phyloP scores from a whole-genome alignment of 2,888 invertebrate genomes.

The Pollenia amentaria region DNA sequence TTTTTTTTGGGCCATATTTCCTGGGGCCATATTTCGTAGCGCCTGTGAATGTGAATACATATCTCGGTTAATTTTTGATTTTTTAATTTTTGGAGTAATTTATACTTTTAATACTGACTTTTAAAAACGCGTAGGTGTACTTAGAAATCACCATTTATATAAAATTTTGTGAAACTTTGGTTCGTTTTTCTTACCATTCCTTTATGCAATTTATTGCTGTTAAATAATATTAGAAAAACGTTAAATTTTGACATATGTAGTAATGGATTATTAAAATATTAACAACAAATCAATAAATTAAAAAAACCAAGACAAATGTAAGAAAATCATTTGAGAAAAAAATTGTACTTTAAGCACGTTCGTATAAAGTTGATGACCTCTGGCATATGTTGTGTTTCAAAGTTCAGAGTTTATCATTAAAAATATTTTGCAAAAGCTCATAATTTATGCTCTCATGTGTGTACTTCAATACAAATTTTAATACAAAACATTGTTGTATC shows the following conservation, averaged over 20 bases:
- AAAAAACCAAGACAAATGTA: neutral
- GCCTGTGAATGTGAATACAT: no score
- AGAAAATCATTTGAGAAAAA: neutral
- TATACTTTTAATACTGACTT: no score
- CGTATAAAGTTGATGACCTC: slow-evolving; percentile 45
- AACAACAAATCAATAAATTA: neutral
- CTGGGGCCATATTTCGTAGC: no score
- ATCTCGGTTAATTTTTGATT: no score
- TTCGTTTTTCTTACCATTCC: no score
- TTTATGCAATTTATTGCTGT: no score
- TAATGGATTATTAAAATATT: neutral
- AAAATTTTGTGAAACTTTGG: no score
- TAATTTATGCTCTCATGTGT: slow-evolving; percentile 55
- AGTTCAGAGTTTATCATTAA: slow-evolving; percentile 54
- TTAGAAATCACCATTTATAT: fast-evolving
- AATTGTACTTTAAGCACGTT: neutral
- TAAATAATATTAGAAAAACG: no score
- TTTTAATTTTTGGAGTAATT: no score
- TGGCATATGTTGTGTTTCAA: slow-evolving; percentile 28
- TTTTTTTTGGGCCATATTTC: no score
- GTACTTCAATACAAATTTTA: slow-evolving; percentile 30
- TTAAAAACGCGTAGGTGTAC: no score
- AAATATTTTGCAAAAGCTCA: slow-evolving; percentile 41
- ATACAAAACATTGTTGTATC: slow-evolving; percentile 24
- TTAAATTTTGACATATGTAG: neutral